phyloP scores from a whole-genome alignment of 2,113 vertebrate genomes.

The Pangasianodon gigas region DNA sequence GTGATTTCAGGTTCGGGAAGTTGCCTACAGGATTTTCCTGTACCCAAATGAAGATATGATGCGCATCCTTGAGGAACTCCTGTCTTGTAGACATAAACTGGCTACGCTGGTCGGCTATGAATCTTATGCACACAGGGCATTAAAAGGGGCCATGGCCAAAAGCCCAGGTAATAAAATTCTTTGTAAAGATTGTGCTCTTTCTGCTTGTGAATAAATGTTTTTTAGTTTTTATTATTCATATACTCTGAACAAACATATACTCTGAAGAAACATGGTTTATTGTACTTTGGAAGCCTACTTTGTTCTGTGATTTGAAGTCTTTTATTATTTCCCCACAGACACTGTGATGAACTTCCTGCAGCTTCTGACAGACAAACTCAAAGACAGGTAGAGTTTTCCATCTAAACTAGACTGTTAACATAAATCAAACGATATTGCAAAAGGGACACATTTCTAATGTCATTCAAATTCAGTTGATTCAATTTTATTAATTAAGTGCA shows the following conservation, averaged over 20 bases:
- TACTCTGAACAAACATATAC: neutral
- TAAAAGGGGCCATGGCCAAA: slow-evolving; percentile 92
- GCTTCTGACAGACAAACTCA: slow-evolving; percentile 87
- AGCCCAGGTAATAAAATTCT: slow-evolving; percentile 80
- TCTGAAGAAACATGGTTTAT: neutral
- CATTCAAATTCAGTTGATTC: neutral
- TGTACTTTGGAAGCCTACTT: neutral
- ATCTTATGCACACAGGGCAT: slow-evolving; percentile 87
- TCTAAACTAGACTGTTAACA: neutral
- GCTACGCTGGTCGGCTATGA: slow-evolving; percentile 89
- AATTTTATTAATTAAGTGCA: neutral
- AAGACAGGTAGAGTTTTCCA: slow-evolving; percentile 77
- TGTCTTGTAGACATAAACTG: slow-evolving; percentile 81
- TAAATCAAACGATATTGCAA: neutral
- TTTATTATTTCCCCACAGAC: slow-evolving; percentile 72
- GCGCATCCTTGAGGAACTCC: slow-evolving; percentile 83
- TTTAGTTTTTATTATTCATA: neutral
- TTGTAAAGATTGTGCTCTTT: neutral
- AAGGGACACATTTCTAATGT: neutral
- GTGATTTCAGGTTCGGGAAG: slow-evolving; percentile 84
- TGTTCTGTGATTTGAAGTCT: neutral
- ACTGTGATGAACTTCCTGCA: slow-evolving; percentile 89
- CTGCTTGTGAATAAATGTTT: no score
- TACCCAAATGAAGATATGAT: slow-evolving; percentile 82
- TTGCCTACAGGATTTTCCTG: slow-evolving; percentile 92